Conservation (phyloP, 1,140 invertebrate species). For the Nasonia giraulti region DNA sequence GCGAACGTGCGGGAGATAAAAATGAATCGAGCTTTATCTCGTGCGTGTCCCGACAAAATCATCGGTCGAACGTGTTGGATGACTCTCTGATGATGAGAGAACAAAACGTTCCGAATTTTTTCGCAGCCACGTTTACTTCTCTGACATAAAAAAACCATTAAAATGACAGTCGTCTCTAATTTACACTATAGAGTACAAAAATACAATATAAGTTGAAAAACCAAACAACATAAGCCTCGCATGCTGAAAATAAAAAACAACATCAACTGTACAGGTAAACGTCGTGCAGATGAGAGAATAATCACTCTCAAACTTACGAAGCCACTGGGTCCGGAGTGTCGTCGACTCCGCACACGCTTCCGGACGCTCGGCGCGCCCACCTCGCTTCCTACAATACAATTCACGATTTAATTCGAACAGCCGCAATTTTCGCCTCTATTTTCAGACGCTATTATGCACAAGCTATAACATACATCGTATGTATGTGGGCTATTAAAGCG, state of each 20-base stretch:
- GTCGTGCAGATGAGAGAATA: background rate
- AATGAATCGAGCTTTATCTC: slow-evolving; percentile 15
- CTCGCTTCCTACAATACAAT: slow-evolving; percentile 70
- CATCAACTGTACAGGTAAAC: background rate
- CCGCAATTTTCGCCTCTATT: background rate
- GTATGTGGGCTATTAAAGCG: background rate
- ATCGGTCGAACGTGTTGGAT: background rate
- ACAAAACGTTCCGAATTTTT: background rate
- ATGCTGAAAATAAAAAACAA: background rate
- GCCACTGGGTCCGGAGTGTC: slow-evolving; percentile 71
- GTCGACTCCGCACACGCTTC: slow-evolving; percentile 63
- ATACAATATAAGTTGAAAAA: background rate
- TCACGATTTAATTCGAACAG: slow-evolving; percentile 41
- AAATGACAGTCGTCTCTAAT: background rate
- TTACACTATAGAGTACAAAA: background rate
- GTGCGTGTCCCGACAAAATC: slow-evolving; percentile 20
- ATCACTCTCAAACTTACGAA: slow-evolving; percentile 68
- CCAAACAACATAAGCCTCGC: background rate
- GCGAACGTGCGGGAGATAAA: slow-evolving; percentile 23
- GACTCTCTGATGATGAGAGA: background rate
- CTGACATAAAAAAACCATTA: background rate
- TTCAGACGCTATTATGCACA: background rate
- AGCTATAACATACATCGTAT: background rate
- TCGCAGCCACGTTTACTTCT: background rate
- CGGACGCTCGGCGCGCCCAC: slow-evolving; percentile 66